Base-by-base conservation (phyloP, 2,797 vertebrate genomes). In the Premnoplex brunnescens region DNA sequence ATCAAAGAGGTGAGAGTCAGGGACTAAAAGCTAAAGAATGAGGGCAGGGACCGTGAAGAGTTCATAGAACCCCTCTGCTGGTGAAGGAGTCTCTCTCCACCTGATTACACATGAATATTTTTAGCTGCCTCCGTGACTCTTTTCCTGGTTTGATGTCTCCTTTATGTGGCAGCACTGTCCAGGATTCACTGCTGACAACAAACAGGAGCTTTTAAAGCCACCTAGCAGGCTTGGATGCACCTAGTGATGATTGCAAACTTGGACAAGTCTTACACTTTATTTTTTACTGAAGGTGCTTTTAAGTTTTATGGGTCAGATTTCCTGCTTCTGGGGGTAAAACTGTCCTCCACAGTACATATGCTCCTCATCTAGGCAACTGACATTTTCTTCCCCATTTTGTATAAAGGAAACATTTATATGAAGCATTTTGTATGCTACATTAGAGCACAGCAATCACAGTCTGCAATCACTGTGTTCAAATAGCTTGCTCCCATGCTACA, bases 201-300 rank as follows among this genome's bases (percentile, higher is more conserved):
- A 85, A 36, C 10, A 24, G 1, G 26, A 79, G 21, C 9, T 66
- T 95, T 81, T 60, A 7, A 74, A 86, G 46, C 36, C n/a, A 37
- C 21, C 16, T 63, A 66, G 13, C 34, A 69, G 32, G 22, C 75
- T 88, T 86, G 54, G 28, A n/a, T 75, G n/a, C 36, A 72, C 21
- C 21, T 69, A 36, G 20, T 28, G 51, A 36, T 32, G 52, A 56
- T 0, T 36, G 17, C n/a, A 62, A 81, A 62, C 43, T 39, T 68
- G 2, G 20, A 12, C 4, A 28, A 48, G 13, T 49, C 21, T 79
- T 56, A 37, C 0, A 0, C 20, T 78, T 46, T 60, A 32, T 58
- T 71, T 41, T 75, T 78, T 84, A 44, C 12, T 36, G 30, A 80
- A 72, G 10, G 6, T 71, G 27, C 28, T 69, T 89, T 54, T 20